Conservation (phyloP, 2,113 vertebrate species). For the Carollia perspicillata region DNA sequence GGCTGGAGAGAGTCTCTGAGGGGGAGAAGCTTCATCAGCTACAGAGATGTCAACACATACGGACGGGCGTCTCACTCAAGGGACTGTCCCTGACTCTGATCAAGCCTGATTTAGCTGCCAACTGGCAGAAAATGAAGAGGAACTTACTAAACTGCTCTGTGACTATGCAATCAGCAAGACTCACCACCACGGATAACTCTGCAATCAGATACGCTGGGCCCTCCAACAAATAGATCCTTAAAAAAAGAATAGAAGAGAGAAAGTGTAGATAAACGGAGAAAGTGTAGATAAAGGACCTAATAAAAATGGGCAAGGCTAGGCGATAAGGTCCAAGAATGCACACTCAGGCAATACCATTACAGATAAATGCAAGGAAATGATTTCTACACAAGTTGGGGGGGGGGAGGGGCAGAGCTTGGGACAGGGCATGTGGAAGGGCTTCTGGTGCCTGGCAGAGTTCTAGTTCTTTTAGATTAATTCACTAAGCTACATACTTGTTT, state of each 20-base stretch:
- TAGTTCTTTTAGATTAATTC: background rate
- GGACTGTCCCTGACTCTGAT: background rate
- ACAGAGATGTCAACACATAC: background rate
- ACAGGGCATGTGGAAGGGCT: background rate
- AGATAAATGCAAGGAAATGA: background rate
- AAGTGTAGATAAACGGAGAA: background rate
- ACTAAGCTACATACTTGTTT: background rate
- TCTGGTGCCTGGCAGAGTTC: background rate
- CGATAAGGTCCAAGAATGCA: background rate
- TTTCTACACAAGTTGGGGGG: background rate
- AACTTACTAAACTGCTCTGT: background rate
- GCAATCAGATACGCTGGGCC: background rate
- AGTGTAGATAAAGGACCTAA: background rate
- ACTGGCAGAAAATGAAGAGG: background rate
- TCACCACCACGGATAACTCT: rapidly evolving
- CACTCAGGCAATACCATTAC: background rate
- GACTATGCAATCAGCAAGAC: background rate
- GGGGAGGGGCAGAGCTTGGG: background rate
- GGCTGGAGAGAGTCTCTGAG: too few species aligned
- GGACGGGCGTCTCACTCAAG: background rate
- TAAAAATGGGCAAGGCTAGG: background rate
- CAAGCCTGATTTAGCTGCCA: background rate
- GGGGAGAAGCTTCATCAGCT: background rate
- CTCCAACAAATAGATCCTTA: background rate
- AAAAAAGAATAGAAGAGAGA: background rate